These are phyloP conservation scores for Turritopsis rubra DNA, from an alignment of 30 jellyfish, hydroid and myxozoan species.

Conservation along the genomic window DNA sequence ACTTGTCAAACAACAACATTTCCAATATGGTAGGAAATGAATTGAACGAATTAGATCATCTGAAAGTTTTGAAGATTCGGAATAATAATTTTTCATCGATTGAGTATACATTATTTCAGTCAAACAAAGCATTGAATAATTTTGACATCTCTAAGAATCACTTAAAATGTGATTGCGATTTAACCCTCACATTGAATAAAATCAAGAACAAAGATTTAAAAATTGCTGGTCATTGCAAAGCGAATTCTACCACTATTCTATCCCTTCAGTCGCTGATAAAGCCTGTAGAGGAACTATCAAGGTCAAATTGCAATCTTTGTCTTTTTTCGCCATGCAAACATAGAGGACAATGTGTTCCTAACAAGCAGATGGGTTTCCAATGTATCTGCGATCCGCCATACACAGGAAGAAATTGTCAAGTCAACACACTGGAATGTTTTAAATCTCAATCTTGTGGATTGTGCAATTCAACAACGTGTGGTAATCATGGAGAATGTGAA, in stretches of 20 bases:
- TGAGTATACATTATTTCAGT: neutral
- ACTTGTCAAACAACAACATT: neutral
- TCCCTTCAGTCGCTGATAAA: neutral
- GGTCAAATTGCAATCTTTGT: neutral
- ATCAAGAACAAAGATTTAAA: neutral
- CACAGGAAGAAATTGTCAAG: neutral
- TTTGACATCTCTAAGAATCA: constrained; percentile 1
- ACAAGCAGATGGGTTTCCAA: neutral
- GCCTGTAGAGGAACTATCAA: neutral
- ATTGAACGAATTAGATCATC: neutral
- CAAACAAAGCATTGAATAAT: neutral
- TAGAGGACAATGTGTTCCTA: neutral
- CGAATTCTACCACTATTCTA: neutral
- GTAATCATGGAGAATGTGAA: neutral
- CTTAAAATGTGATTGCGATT: neutral
- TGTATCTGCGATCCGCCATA: neutral
- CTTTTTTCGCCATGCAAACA: neutral
- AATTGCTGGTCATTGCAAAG: neutral
- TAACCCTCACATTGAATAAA: neutral
- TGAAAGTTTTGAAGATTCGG: neutral
- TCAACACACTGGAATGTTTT: neutral
- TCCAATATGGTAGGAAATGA: neutral
- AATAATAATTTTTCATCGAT: neutral
- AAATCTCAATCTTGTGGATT: neutral
- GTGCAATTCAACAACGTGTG: neutral